Evolutionary conservation across 2,113 vertebrate genomes (phyloP).

Genomic region (Caranx ignobilis): DNA sequence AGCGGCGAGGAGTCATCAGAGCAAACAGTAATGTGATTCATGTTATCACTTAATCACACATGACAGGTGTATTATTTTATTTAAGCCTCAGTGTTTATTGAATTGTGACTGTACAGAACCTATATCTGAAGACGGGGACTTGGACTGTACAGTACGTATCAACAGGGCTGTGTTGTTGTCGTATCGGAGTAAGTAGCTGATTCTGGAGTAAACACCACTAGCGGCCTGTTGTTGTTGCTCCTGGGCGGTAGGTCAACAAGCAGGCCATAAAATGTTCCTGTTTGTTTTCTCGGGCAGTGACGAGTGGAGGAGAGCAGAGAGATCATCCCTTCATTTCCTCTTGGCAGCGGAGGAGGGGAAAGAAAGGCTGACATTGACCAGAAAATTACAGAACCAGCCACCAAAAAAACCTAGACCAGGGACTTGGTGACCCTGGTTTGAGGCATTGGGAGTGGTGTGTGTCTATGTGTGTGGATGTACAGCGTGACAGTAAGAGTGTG

Average conservation of each 20-base stretch:
- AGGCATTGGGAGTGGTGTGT: conserved; percentile 9
- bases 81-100: conserved; percentile 1
- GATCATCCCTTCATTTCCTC: conserved; percentile 81
- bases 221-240: conserved; percentile 53
- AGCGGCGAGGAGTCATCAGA: not conserved
- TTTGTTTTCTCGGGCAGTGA: conserved; percentile 71
- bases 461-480: not conserved
- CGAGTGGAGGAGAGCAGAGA: conserved; percentile 51
- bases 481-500: conserved; percentile 12
- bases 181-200: conserved; percentile 46
- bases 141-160: not conserved
- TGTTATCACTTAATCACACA: conserved; percentile 7
- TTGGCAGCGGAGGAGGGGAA: conserved; percentile 60
- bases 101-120: conserved; percentile 16
- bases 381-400: conserved; percentile 61
- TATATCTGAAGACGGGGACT: conserved; percentile 18
- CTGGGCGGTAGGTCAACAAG: conserved; percentile 68
- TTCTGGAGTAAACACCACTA: conserved; percentile 54
- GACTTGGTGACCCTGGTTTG: conserved; percentile 40
- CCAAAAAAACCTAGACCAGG: conserved; percentile 25
- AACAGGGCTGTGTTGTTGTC: conserved; percentile 37
- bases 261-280: conserved; percentile 68
- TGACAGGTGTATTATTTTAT: conserved; percentile 32
- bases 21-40: not conserved
- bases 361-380: conserved; percentile 59